Conservation (phyloP, 2,797 vertebrate genomes). For the Acrocephalus scirpaceus region DNA sequence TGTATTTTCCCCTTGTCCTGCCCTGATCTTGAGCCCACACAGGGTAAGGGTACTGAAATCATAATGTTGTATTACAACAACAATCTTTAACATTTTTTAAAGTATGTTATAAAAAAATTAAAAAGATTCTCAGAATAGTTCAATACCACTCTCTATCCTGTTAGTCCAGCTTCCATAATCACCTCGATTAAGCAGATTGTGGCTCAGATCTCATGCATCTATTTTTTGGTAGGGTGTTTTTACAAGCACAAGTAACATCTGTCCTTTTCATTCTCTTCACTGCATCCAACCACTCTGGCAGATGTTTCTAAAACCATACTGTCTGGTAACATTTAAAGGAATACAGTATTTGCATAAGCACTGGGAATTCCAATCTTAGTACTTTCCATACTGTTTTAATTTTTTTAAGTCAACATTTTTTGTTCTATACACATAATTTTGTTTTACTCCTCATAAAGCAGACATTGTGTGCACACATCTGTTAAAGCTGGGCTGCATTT, state of each 20-base stretch:
- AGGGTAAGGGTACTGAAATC: neutral
- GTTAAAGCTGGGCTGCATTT: constrained; percentile 81
- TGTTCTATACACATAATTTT: constrained; percentile 75
- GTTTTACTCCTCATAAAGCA: constrained; percentile 79
- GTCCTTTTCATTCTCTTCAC: constrained; percentile 75
- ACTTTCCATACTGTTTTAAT: constrained; percentile 74
- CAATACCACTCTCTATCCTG: neutral
- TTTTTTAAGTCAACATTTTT: constrained; percentile 80
- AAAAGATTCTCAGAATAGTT: neutral
- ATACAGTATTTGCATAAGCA: constrained; percentile 77
- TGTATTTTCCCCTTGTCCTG: neutral
- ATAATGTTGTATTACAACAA: neutral
- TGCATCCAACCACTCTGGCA: constrained; percentile 70
- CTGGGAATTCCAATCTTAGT: constrained; percentile 72
- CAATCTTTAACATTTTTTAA: neutral
- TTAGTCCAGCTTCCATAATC: neutral
- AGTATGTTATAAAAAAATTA: neutral
- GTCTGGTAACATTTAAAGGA: constrained; percentile 78
- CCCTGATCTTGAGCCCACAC: neutral
- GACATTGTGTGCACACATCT: constrained; percentile 82
- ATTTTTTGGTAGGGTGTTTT: constrained; percentile 41
- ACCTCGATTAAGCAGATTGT: constrained; percentile 4
- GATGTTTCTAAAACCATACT: constrained; percentile 77
- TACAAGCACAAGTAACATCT: constrained; percentile 73
- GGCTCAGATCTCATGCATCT: neutral